These are phyloP conservation scores for Poecilia latipinna DNA, from an alignment of 2,113 vertebrate species.

Conservation along the genomic window DNA sequence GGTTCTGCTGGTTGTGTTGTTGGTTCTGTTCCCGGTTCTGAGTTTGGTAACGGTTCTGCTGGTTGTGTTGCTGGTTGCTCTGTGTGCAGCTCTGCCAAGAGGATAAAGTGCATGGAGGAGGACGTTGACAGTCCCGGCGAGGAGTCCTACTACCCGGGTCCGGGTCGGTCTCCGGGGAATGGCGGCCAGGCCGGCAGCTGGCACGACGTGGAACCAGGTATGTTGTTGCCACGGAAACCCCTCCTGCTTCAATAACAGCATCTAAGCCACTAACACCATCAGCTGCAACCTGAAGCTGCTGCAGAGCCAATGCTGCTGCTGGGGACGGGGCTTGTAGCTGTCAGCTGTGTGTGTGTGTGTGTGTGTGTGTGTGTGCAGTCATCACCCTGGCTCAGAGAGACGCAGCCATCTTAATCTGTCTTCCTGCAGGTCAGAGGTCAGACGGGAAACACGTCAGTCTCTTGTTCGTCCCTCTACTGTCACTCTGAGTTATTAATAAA, in stretches of 20 bases:
- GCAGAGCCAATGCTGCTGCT: not conserved
- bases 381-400: no score
- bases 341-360: not conserved
- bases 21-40: no score
- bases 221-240: conserved; percentile 32
- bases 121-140: conserved; percentile 98
- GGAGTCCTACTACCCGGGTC: conserved; percentile 95
- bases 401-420: no score
- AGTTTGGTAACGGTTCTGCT: not conserved
- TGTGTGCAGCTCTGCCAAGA: conserved; percentile 89
- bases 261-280: conserved; percentile 9
- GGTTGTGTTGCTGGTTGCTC: not conserved
- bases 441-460: no score
- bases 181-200: conserved; percentile 95
- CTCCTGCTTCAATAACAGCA: not conserved
- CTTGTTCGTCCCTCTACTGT: not conserved
- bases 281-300: not conserved
- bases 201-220: conserved; percentile 99
- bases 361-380: no score
- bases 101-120: conserved; percentile 99
- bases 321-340: conserved; percentile 6
- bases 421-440: no score
- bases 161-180: conserved; percentile 93
- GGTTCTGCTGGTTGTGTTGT: no score
- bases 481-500: no score